Evolutionary conservation across 2,113 vertebrate species (phyloP).

Genomic region (Passer montanus): DNA sequence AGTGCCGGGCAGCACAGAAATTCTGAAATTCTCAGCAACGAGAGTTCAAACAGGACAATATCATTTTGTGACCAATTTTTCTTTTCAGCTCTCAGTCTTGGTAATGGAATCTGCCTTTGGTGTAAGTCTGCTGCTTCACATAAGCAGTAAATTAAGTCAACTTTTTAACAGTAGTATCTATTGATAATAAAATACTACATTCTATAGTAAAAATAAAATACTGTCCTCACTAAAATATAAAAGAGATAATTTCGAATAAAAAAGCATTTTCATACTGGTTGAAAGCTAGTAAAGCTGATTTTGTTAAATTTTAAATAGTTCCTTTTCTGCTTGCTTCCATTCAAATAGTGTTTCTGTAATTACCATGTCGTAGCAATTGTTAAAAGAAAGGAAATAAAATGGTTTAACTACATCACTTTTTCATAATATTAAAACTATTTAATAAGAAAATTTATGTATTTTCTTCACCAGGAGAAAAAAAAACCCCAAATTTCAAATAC

Average conservation of each 20-base stretch:
- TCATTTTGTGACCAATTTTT: neutral
- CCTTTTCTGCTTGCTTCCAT: neutral
- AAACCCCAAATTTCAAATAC: neutral
- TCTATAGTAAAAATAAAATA: neutral
- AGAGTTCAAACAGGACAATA: accelerated
- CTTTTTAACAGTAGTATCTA: neutral
- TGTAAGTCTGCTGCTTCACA: neutral
- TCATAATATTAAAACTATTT: neutral
- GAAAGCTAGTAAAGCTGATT: neutral
- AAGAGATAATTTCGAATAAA: neutral
- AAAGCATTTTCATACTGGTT: neutral
- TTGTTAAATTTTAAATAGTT: neutral
- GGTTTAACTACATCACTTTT: neutral
- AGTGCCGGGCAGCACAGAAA: no score
- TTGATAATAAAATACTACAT: neutral
- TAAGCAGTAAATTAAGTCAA: neutral
- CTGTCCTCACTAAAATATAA: neutral
- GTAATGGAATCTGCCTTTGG: neutral
- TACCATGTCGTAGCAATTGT: neutral
- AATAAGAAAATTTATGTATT: neutral
- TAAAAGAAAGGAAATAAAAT: constrained; percentile 9
- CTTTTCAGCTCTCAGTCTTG: neutral
- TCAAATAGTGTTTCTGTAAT: neutral
- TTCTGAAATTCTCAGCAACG: neutral
- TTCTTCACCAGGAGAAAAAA: neutral